These are phyloP conservation scores for Anadara kagoshimensis DNA, from an alignment of 1,140 invertebrate genomes.

Conservation along the genomic window DNA sequence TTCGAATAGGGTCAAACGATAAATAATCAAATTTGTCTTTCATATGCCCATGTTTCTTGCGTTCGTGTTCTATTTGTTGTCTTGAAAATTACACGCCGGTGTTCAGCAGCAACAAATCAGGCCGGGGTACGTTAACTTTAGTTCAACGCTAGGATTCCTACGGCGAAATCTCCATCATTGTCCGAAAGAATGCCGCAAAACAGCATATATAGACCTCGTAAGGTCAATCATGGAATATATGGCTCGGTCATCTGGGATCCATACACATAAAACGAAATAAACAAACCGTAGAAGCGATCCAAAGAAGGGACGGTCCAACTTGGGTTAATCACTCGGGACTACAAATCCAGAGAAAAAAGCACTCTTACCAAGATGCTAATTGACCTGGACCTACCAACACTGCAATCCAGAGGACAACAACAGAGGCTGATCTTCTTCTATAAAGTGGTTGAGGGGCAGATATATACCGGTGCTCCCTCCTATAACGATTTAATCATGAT, in stretches of 20 bases:
- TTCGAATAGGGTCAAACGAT: too few species aligned
- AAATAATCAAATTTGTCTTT: too few species aligned
- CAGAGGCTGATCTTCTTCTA: conserved; percentile 24
- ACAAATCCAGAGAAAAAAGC: conserved; percentile 5
- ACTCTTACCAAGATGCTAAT: conserved; percentile 28
- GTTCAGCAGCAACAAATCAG: too few species aligned
- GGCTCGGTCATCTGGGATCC: conserved; percentile 4
- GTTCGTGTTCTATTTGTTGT: too few species aligned
- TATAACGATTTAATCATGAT: too few species aligned
- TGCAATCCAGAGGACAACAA: conserved; percentile 26
- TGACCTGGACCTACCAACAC: conserved; percentile 10
- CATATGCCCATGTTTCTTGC: too few species aligned
- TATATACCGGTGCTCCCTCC: not conserved
- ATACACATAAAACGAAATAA: conserved; percentile 18
- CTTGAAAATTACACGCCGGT: too few species aligned
- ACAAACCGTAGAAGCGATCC: conserved; percentile 29
- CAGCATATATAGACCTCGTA: conserved; percentile 22
- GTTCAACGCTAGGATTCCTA: conserved; percentile 15
- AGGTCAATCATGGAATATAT: conserved; percentile 25
- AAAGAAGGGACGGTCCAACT: not conserved
- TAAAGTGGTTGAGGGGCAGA: conserved; percentile 27
- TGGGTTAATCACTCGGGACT: conserved; percentile 7
- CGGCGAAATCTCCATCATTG: conserved; percentile 14
- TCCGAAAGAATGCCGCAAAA: conserved; percentile 21
- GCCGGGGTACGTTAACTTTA: too few species aligned